These are phyloP conservation scores for Oreamnos americanus DNA, from an alignment of 2,113 vertebrate genomes.

Conservation along the genomic window DNA sequence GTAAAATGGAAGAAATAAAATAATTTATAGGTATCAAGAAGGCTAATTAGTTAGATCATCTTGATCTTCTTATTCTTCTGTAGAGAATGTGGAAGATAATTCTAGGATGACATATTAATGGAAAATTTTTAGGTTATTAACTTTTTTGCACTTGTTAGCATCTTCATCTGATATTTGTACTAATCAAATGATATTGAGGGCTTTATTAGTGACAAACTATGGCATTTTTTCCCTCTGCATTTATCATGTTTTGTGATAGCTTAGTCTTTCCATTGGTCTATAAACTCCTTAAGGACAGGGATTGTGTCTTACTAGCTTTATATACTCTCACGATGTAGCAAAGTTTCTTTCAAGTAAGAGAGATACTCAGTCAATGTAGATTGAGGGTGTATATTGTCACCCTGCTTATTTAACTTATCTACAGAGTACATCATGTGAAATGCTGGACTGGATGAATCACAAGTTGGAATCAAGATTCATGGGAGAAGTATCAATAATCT, in stretches of 20 bases:
- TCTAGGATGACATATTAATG: neutral
- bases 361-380: neutral
- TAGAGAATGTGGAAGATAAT: slow-evolving; percentile 24
- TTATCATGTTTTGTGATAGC: neutral
- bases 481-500: neutral
- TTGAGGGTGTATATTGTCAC: neutral
- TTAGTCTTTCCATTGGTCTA: neutral
- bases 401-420: neutral
- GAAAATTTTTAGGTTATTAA: neutral
- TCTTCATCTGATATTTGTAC: neutral
- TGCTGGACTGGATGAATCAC: neutral
- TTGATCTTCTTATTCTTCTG: neutral
- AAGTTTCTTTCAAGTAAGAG: neutral
- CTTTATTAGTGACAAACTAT: neutral
- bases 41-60: neutral
- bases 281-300: neutral
- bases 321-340: neutral
- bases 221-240: neutral
- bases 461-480: neutral
- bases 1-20: neutral
- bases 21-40: neutral
- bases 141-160: neutral
- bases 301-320: neutral
- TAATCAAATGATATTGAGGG: neutral
- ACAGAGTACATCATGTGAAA: neutral